Base-by-base conservation (phyloP, 30 jellyfish, hydroid and myxozoan species). In the Cassiopea andromeda region DNA sequence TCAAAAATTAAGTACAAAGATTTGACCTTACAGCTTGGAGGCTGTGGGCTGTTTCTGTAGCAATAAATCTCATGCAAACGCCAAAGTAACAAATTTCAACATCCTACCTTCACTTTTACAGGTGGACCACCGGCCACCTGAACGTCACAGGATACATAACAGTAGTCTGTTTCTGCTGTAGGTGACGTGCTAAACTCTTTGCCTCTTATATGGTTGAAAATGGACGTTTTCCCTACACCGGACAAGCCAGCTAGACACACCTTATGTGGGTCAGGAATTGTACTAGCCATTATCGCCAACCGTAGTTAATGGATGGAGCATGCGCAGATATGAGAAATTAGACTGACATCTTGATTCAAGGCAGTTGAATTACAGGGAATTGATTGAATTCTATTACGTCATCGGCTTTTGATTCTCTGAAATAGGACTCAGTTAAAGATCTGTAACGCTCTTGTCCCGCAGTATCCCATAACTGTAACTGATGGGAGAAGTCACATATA, bases 391-490 rank as follows among this genome's bases (percentile, higher is more conserved):
- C n/a, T n/a, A n/a, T n/a, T n/a, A n/a, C n/a, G n/a, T n/a, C n/a
- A n/a, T n/a, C n/a, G n/a, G 73, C 87, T 19, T 47, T 57, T 78
- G 44, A 15, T 2, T 18, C 75, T n/a, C 48, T 48, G 48, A 46
- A 78, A 78, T 78, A 50, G 48, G 57, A 7, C 48, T 78, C 87
- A 16, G 87, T 78, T 50, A 78, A 8, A 16, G 87, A 78, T 2
- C 50, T 71, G 60, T 46, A 78, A 14, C 70, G 71, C 18, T 78
- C 87, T 71, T 46, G 5, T 14, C 87, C 87, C 16, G 87, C 87
- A 78, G 87, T 78, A 71, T 78, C 87, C 87, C 87, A 78, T 3
- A 78, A 18, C 59, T 50, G 73, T 47, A 78, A 17, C 87, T 78
- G 46, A 1, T 14, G 9, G 5, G 64, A 50, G 64, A 9, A n/a